A percentile compares a stretch with the other conserved stretches of the same genome.
Evolutionary conservation across 2,113 vertebrate species (phyloP).

Genomic region (Neoarius graeffei): DNA sequence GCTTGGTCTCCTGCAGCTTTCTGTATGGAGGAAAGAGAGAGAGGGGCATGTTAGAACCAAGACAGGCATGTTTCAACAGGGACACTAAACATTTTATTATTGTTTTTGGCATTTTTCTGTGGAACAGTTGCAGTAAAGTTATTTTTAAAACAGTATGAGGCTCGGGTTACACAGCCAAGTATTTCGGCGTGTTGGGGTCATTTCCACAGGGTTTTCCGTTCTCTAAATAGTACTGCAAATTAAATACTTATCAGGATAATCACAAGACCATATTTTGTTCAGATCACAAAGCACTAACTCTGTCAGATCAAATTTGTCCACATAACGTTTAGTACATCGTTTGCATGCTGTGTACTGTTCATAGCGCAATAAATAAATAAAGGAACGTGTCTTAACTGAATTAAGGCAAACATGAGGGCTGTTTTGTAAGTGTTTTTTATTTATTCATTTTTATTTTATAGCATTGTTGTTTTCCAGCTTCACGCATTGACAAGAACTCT

Average conservation of each 20-base stretch:
- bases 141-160: background rate
- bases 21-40: slow-evolving; percentile 60
- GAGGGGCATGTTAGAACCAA: slow-evolving; percentile 16
- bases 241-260: background rate
- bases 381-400: background rate
- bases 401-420: background rate
- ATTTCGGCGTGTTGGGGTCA: background rate
- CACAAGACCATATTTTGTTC: background rate
- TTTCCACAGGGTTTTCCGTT: background rate
- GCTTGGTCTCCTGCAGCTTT: slow-evolving; percentile 76
- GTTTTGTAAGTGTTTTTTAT: background rate
- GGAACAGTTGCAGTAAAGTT: background rate
- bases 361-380: background rate
- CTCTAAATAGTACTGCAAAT: background rate
- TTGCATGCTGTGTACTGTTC: background rate
- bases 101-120: background rate
- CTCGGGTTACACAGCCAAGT: background rate
- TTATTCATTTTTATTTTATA: background rate
- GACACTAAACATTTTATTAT: background rate
- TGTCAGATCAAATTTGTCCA: background rate
- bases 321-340: background rate
- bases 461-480: background rate
- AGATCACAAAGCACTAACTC: background rate
- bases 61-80: background rate
- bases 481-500: background rate